These are phyloP conservation scores for Heterotilapia buettikoferi DNA, from an alignment of 2,113 vertebrate species.

Conservation along the genomic window DNA sequence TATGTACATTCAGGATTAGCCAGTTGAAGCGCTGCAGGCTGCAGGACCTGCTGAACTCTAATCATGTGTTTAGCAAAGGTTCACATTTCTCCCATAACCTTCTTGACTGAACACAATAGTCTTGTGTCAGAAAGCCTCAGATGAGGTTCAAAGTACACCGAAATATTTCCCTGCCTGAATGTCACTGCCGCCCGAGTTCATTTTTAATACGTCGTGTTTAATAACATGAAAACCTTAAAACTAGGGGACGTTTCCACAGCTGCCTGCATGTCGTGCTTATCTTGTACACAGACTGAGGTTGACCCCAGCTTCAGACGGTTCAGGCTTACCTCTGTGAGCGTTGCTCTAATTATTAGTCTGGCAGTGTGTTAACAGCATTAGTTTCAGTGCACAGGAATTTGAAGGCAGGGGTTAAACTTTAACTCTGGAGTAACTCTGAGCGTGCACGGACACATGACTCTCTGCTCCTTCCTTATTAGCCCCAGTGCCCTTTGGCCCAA, in stretches of 20 bases:
- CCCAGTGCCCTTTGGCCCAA: conserved; percentile 57
- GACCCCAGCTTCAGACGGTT: background rate
- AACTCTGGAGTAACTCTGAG: conserved; percentile 49
- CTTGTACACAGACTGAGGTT: background rate
- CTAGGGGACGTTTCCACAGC: background rate
- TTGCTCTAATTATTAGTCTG: background rate
- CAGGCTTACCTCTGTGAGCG: background rate
- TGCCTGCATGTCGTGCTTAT: background rate
- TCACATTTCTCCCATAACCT: background rate
- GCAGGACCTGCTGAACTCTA: background rate
- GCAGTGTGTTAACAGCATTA: conserved; percentile 8
- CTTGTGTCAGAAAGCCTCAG: background rate
- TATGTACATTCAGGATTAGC: background rate
- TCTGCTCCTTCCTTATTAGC: conserved; percentile 60
- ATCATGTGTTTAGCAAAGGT: background rate
- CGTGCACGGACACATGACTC: conserved; percentile 47
- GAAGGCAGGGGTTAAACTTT: conserved; percentile 63
- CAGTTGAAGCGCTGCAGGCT: background rate
- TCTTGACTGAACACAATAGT: background rate
- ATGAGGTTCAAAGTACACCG: background rate
- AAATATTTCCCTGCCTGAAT: background rate
- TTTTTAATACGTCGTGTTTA: background rate
- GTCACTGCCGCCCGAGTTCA: background rate
- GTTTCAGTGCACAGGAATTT: conserved; percentile 61
- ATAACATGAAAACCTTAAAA: background rate